Base-by-base conservation (phyloP, 64 coral and sea anemone species). In the Dendrophyllia cribrosa region DNA sequence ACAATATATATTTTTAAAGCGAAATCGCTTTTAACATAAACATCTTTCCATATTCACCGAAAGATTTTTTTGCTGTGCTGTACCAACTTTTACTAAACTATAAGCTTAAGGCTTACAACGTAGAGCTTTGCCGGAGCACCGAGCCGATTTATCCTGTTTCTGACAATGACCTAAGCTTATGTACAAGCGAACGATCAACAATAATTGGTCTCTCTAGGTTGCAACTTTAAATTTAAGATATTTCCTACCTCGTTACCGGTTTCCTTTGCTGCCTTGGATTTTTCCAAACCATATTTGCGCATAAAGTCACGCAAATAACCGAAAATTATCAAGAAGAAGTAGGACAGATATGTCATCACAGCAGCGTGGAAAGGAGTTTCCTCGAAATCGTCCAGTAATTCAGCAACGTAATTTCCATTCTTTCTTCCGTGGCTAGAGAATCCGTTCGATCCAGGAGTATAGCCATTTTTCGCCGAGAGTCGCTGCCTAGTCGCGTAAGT, bases 231-330 rank as follows among this genome's bases (percentile, higher is more conserved):
- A 69, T 20, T 22, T 4, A 69, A 69, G 20, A 4, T 69, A 69
- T 24, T 69, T 50, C 88, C 78, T 20, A 95, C 93, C 75, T 95
- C 12, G 43, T 95, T 95, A 17, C 88, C 88, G 10, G 26, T 87
- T 80, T 95, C 93, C 70, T 91, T 79, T 3, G 75, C 80, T 23
- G 81, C 82, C 62, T 90, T 90, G 7, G 88, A 87, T 70, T 91
- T 91, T 79, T 95, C 93, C 15, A 95, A 78, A 10, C 93, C 81
- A 51, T 95, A 91, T 21, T 91, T 90, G 46, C 93, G 89, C 93
- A 91, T 91, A 20, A 95, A 91, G 66, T 95, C 93, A 59, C 93
- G 81, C 17, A 95, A n/a, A 51, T 95, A 87, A 7, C 93, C 93
- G 66, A 95, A 95, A 34, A 95, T 62, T 47, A 95, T 85, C 4